Evolutionary conservation across 2,113 vertebrate species (phyloP), one percentile per base, ranked within the genome.

Genomic region (Pandion haliaetus): DNA sequence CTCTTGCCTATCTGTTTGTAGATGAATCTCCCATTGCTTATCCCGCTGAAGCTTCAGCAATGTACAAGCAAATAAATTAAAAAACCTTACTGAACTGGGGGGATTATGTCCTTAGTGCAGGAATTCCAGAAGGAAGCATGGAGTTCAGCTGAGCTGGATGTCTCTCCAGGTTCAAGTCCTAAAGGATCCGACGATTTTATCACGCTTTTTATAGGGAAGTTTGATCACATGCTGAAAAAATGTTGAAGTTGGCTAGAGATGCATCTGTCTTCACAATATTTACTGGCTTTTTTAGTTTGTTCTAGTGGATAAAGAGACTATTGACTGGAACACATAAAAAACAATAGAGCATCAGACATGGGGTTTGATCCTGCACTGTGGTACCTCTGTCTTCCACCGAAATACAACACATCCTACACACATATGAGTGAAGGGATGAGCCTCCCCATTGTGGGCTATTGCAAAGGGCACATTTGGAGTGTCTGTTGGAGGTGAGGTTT

Each of bases 211-310:
- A 69, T 94, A 81, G 54, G 50, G 74, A 31, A 72, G 24, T 71
- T 95, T 96, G 74, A 95, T 93, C 62, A 59, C 84, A 91, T 47
- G 55, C 86, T 90, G 44, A 95, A 91, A 96, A 96, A 71, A 93
- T 70, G 84, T 88, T 86, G 57, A 61, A 82, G 52, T 70, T 97
- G 93, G 87, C 91, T 87, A 42, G 79, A 90, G 76, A 84, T 59
- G 26, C 45, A 76, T 83, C 54, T 91, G 47, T 80, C 66, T 82
- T 86, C 45, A 58, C 8, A 12, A 12, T 91, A 88, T 82, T 93
- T 85, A 42, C 61, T 61, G 44, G 23, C 17, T 76, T 36, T 86
- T 96, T 88, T 38, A 42, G 21, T 85, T 90, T 52, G 13, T 82
- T 82, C 32, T 76, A 8, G 23, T 52, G 62, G 23, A 31, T 77